Base-by-base conservation (phyloP, 1,140 invertebrate genomes). In the Pogonomyrmex californicus region DNA sequence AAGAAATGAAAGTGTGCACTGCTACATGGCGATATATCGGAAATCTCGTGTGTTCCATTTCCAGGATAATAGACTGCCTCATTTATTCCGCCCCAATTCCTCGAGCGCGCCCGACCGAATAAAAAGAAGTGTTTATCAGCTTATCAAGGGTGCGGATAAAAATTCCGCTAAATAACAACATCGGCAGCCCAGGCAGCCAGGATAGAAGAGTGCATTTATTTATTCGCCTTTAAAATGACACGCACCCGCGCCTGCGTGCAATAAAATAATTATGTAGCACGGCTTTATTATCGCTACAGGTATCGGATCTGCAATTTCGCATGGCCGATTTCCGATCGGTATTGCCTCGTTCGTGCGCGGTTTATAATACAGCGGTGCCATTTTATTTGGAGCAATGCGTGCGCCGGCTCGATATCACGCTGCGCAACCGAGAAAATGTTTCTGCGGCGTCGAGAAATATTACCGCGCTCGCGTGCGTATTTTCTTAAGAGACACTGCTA, bases 51-150 rank as follows among this genome's bases (percentile, higher is more conserved):
- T 76, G 73, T 54, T 77, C 47, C 66, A 82, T 54, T 66, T 68
- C 44, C 36, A 30, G 60, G 58, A 60, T 33, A 85, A 89, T 60
- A 78, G 88, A 87, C 82, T 66, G 85, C 62, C 88, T 90, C 88
- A 78, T 90, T 90, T 90, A 90, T 89, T 90, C 88, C 88, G 88
- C 88, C 88, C 88, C 44, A 73, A 90, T 90, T 90, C 85, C 76
- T 23, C 77, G 63, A 62, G 75, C 54, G 54, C 14, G 66, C 49
- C 54, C 66, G 71, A 41, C n/a, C 62, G 17, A 14, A 30, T 86
- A 90, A 87, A 90, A 68, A 68, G 65, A 23, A 87, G 60, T 62
- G 9, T 14, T 83, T 87, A 78, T 89, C 78, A 78, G 56, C 54
- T 78, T 78, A 85, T 85, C 75, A 65, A 33, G 38, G 56, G 44